Percentiles rank a stretch among this genome's conserved stretches.
These are phyloP conservation scores for Gymnothorax javanicus DNA, from an alignment of 2,797 vertebrate species.

Conservation along the genomic window DNA sequence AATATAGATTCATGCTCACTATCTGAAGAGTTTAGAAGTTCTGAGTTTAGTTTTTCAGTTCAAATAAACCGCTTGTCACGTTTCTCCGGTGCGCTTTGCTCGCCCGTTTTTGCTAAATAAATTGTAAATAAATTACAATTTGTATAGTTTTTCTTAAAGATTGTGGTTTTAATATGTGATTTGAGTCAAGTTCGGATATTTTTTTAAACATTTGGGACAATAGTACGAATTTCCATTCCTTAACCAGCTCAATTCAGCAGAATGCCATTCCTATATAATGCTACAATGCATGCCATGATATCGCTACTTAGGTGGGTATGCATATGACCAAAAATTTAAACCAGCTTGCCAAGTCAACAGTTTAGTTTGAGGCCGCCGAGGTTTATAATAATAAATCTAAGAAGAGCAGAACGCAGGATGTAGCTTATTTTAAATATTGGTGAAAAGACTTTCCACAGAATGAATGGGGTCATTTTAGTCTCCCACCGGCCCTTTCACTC, in stretches of 20 bases:
- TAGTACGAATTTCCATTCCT: neutral
- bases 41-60: neutral
- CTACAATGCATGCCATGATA: neutral
- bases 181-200: too few species aligned
- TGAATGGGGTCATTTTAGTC: conserved; percentile 67
- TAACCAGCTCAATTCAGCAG: neutral
- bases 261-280: neutral
- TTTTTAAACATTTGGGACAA: too few species aligned
- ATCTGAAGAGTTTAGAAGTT: neutral
- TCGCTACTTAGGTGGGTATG: neutral
- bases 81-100: neutral
- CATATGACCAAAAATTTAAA: neutral
- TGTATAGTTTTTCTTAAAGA: neutral
- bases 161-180: neutral
- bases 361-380: neutral
- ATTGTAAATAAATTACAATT: neutral
- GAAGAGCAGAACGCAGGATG: neutral
- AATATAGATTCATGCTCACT: neutral
- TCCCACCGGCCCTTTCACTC: conserved; percentile 64
- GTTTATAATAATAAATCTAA: neutral
- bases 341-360: neutral
- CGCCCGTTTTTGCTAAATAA: too few species aligned
- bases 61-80: neutral
- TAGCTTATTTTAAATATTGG: neutral
- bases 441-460: conserved; percentile 49